Conservation (phyloP, 2,113 vertebrate species). For the Cinclus cinclus region DNA sequence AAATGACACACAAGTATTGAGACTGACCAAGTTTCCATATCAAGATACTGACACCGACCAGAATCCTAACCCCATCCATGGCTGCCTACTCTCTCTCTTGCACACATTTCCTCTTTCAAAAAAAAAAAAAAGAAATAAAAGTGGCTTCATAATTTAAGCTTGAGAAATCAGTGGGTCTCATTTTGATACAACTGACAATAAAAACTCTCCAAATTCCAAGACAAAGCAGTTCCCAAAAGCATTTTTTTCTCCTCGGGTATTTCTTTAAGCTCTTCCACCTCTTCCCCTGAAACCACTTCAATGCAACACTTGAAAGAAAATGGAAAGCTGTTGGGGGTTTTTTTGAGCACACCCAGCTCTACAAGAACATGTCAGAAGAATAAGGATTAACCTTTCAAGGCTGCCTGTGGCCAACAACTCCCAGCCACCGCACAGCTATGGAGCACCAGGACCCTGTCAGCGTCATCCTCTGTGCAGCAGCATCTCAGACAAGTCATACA, state of each 20-base stretch:
- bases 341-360: neutral
- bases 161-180: neutral
- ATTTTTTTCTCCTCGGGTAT: neutral
- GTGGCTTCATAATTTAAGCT: neutral
- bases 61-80: neutral
- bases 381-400: neutral
- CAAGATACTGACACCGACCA: too few relatives aligned
- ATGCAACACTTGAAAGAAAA: neutral
- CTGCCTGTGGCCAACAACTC: neutral
- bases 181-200: neutral
- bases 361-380: rapidly evolving
- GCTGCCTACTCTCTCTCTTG: rapidly evolving
- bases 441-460: too few relatives aligned
- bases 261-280: neutral
- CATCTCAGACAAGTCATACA: neutral
- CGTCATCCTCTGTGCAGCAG: neutral
- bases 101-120: too few relatives aligned
- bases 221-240: neutral
- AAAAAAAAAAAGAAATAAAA: neutral
- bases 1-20: rapidly evolving
- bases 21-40: neutral
- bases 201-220: neutral
- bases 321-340: neutral
- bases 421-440: rapidly evolving
- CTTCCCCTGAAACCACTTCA: neutral